Conservation (phyloP, 2,888 invertebrate species). For the Melangyna quadrimaculata region DNA sequence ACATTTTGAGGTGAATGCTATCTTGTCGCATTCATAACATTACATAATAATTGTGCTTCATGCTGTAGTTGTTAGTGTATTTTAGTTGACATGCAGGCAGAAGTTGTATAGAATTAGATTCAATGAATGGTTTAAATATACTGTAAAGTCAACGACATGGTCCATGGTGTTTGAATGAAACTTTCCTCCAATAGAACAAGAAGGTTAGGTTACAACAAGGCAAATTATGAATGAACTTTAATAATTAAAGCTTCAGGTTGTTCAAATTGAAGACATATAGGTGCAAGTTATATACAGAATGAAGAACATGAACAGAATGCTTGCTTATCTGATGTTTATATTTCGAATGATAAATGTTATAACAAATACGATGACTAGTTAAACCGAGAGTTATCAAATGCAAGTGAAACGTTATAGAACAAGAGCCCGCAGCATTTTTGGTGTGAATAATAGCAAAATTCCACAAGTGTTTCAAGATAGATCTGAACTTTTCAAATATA, state of each 20-base stretch:
- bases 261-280: neutral
- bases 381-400: no score
- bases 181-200: neutral
- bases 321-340: no score
- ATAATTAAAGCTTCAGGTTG: neutral
- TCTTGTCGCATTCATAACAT: constrained; percentile 43
- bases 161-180: neutral
- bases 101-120: constrained; percentile 43
- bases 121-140: constrained; percentile 46
- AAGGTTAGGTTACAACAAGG: neutral
- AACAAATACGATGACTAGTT: no score
- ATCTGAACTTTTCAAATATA: no score
- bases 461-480: no score
- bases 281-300: no score
- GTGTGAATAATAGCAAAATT: no score
- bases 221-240: constrained; percentile 59
- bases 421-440: no score
- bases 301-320: no score
- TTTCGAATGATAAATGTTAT: no score
- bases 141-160: constrained; percentile 57
- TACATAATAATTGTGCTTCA: constrained; percentile 41
- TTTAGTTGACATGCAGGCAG: constrained; percentile 31
- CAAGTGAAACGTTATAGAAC: no score
- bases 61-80: constrained; percentile 13
- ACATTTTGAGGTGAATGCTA: constrained; percentile 41